phyloP scores from a whole-genome alignment of 2,888 invertebrate species.

The Arctia plantaginis region DNA sequence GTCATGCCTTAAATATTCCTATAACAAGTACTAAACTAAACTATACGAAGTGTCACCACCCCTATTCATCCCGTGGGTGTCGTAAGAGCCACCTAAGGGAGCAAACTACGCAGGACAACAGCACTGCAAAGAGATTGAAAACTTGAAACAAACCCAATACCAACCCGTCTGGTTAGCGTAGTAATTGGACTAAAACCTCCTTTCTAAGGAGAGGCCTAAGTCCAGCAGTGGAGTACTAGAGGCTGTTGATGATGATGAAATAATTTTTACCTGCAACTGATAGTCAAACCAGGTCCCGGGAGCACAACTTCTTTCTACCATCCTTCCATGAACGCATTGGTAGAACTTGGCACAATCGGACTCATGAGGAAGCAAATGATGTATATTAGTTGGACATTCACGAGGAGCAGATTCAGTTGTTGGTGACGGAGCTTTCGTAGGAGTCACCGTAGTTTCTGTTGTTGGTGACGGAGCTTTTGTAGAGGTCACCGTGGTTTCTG shows the following conservation, averaged over 20 bases:
- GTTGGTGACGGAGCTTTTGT: neutral
- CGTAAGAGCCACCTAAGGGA: too few relatives aligned
- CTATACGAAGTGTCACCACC: too few relatives aligned
- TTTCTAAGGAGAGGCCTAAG: neutral
- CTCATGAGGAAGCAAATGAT: conserved; percentile 63
- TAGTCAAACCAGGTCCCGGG: conserved; percentile 61
- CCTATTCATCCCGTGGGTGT: too few relatives aligned
- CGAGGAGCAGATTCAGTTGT: conserved; percentile 17
- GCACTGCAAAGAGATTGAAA: too few relatives aligned
- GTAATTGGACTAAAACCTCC: neutral
- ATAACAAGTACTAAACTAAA: too few relatives aligned
- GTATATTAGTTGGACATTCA: conserved; percentile 65
- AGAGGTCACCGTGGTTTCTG: neutral
- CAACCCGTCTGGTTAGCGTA: too few relatives aligned
- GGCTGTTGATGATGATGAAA: neutral
- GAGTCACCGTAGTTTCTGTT: neutral
- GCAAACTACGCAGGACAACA: too few relatives aligned
- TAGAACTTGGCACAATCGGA: conserved; percentile 63
- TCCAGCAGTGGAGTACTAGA: neutral
- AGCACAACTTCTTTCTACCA: conserved; percentile 54
- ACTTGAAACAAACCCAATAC: too few relatives aligned
- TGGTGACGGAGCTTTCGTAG: conserved; percentile 11
- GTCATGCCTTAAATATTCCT: too few relatives aligned
- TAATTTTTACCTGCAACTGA: conserved; percentile 54
- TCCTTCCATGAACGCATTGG: conserved; percentile 59